Percentiles rank a stretch among this genome's conserved stretches.
Conservation (phyloP, 2,113 vertebrate species). For the Hypanus sabinus region DNA sequence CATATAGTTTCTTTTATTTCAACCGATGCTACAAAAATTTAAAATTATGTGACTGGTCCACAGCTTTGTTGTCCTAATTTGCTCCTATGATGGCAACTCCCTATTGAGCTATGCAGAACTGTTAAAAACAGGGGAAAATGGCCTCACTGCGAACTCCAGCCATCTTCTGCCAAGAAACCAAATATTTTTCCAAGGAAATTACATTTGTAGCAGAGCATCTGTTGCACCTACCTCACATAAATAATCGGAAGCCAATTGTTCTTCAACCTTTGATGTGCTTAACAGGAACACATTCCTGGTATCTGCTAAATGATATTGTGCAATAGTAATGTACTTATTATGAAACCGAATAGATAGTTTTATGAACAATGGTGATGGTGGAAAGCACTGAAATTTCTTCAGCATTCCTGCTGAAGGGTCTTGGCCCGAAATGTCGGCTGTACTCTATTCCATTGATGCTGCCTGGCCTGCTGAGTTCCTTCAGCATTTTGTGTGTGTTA, state of each 20-base stretch:
- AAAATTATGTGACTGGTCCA: background rate
- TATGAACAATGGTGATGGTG: too few species aligned
- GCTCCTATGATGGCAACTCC: background rate
- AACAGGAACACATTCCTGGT: background rate
- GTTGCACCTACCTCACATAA: background rate
- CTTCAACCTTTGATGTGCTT: background rate
- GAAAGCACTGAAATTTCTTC: background rate
- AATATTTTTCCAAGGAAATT: background rate
- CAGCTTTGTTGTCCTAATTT: background rate
- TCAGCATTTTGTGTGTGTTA: too few species aligned
- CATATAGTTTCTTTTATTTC: background rate
- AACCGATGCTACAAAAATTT: background rate
- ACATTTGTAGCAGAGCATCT: background rate
- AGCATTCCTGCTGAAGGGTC: too few species aligned
- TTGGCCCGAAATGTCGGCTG: too few species aligned
- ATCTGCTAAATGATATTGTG: background rate
- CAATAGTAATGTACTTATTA: background rate
- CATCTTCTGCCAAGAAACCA: slow-evolving; percentile 2
- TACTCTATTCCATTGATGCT: too few species aligned
- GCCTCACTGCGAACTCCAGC: background rate
- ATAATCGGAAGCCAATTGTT: background rate
- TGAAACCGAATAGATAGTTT: background rate
- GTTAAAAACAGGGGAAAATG: too few species aligned
- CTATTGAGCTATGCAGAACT: background rate
- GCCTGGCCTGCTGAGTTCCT: too few species aligned